Evolutionary conservation across 2,113 vertebrate species (phyloP).

Genomic region (Danio rerio): DNA sequence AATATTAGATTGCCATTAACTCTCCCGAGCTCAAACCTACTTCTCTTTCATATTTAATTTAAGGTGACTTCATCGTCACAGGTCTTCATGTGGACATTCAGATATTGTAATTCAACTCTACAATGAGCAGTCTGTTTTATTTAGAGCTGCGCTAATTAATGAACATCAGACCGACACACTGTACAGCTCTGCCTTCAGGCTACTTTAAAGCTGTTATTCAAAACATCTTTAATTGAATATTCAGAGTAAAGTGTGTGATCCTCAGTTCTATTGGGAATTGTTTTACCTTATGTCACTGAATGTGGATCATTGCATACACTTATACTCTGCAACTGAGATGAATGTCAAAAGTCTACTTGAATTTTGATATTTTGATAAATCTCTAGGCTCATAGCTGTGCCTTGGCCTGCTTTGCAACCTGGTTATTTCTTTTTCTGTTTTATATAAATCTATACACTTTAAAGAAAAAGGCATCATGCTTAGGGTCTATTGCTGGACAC

Average conservation of each 20-base stretch:
- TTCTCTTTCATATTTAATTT: slow-evolving; percentile 55
- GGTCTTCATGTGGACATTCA: slow-evolving; percentile 55
- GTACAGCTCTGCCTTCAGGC: slow-evolving; percentile 60
- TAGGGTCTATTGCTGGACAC: background rate
- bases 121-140: slow-evolving; percentile 31
- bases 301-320: background rate
- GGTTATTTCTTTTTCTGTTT: background rate
- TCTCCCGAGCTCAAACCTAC: slow-evolving; percentile 58
- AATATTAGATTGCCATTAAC: slow-evolving; percentile 40
- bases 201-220: slow-evolving; percentile 60
- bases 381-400: background rate
- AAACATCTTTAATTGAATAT: slow-evolving; percentile 61
- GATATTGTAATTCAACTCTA: slow-evolving; percentile 49
- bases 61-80: slow-evolving; percentile 42
- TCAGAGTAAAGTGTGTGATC: slow-evolving; percentile 40
- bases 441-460: background rate
- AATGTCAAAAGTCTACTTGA: background rate
- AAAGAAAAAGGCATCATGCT: background rate
- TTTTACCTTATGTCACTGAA: background rate
- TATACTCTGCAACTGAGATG: background rate
- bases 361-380: background rate
- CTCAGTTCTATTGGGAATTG: slow-evolving; percentile 30
- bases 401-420: slow-evolving; percentile 5
- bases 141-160: slow-evolving; percentile 65
- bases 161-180: slow-evolving; percentile 50